These are phyloP conservation scores for Ceratoteleas bidentatus DNA, from an alignment of 1,140 invertebrate genomes.

Conservation along the genomic window DNA sequence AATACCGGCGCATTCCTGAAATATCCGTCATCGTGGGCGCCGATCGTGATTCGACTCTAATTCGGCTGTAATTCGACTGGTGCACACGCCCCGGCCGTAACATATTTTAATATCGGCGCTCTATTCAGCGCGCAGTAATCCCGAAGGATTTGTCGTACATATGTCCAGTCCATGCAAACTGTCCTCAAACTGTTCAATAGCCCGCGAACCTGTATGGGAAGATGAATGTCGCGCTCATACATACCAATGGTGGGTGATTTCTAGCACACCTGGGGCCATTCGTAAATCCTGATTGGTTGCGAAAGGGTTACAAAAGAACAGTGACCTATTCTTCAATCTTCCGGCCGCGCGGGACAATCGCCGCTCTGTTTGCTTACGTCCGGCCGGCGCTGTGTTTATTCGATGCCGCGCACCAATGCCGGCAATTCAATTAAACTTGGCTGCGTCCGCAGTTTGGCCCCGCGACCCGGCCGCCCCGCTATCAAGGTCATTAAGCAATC, in stretches of 20 bases:
- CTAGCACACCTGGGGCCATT: constrained; percentile 76
- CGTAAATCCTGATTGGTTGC: constrained; percentile 70
- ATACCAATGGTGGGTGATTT: constrained; percentile 74
- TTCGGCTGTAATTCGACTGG: constrained; percentile 74
- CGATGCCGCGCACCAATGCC: background rate
- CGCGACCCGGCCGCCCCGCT: background rate
- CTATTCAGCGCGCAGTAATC: constrained; percentile 74
- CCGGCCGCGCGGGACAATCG: constrained; percentile 20
- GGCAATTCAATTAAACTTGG: constrained; percentile 23
- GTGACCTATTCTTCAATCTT: constrained; percentile 55
- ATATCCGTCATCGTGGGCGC: constrained; percentile 30
- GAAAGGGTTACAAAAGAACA: constrained; percentile 60
- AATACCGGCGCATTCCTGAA: constrained; percentile 39
- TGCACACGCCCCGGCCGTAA: constrained; percentile 71
- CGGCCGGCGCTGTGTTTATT: background rate
- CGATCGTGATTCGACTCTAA: constrained; percentile 39
- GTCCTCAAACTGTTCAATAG: constrained; percentile 78
- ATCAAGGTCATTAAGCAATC: constrained; percentile 36
- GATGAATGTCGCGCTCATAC: constrained; percentile 75
- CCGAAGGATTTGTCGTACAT: constrained; percentile 80
- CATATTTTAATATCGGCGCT: constrained; percentile 77
- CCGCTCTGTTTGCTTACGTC: constrained; percentile 25
- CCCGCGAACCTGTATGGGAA: constrained; percentile 67
- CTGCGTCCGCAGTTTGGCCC: background rate
- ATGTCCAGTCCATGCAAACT: constrained; percentile 77